Base-by-base conservation (phyloP, 2,888 invertebrate genomes). In the Toxonevra muliebris region DNA sequence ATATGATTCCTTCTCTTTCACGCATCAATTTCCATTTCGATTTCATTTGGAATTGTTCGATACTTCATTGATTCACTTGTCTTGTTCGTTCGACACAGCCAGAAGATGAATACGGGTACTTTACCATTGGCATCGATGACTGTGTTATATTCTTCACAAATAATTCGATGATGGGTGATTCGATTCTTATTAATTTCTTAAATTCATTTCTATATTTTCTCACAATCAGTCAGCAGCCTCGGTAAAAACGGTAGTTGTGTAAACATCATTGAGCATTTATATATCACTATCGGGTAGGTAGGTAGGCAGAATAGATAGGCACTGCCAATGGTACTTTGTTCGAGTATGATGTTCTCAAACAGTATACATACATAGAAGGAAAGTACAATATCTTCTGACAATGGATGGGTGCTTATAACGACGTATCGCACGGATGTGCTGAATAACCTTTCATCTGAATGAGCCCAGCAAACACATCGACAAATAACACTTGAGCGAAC, bases 231-330 rank as follows among this genome's bases (percentile, higher is more conserved):
- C 52, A 52, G 19, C 55, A 55, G 52, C 61, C 61, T 61, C 53
- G 19, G 42, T 30, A 30, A 30, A 63, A 54, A 63, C 63, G 63
- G 63, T 63, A 63, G 63, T 63, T 55, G 53, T 53, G 30, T 43
- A 63, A 54, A 63, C 63, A 63, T 63, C 55, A 43, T 63, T 20
- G 50, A 63, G 45, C 50, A 63, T 54, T 63, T 63, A 55, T 50
- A 45, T 53, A 15, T 13, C 48, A 15, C 48, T 10, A 15, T n/a
- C 15, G 13, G 48, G 15, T 13, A n/a, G 48, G n/a, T 48, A n/a
- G n/a, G 15, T 15, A 13, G 15, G 13, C 13, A n/a, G 13, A 15
- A 5, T 15, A 13, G 48, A 13, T 48, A n/a, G 48, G n/a, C 48
- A 3, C 15, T 15, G 48, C n/a, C 48, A 48, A n/a, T 48, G 4